phyloP scores from a whole-genome alignment of 2,888 invertebrate genomes.

The Melikaiella ostensackeni region DNA sequence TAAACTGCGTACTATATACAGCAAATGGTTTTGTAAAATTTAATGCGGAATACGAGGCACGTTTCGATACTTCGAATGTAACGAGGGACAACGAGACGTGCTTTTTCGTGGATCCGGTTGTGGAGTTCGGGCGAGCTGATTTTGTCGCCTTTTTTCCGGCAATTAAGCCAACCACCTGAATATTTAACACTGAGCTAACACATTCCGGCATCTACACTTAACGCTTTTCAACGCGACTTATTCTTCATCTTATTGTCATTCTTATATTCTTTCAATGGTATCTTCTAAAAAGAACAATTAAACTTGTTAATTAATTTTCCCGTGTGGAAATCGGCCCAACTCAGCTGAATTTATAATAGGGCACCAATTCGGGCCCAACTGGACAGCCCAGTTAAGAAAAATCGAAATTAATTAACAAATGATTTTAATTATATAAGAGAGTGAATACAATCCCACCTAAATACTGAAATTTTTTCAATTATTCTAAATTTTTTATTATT shows the following conservation, averaged over 20 bases:
- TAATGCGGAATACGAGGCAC: constrained; percentile 33
- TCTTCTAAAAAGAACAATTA: not conserved
- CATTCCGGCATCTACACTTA: constrained; percentile 29
- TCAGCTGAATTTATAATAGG: too few relatives aligned
- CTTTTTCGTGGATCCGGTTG: constrained; percentile 33
- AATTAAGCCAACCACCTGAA: constrained; percentile 63
- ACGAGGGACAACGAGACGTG: constrained; percentile 38
- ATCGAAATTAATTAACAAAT: too few relatives aligned
- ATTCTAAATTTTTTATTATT: too few relatives aligned
- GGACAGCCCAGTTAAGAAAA: too few relatives aligned
- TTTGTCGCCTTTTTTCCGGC: constrained; percentile 58
- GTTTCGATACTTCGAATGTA: constrained; percentile 22
- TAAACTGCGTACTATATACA: not conserved
- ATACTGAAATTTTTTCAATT: too few relatives aligned
- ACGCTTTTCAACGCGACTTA: constrained; percentile 24
- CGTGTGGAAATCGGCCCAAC: too few relatives aligned
- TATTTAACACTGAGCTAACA: constrained; percentile 60
- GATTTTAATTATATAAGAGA: too few relatives aligned
- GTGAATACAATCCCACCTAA: too few relatives aligned
- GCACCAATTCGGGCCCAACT: too few relatives aligned
- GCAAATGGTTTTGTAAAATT: constrained; percentile 36
- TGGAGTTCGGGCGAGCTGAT: constrained; percentile 39
- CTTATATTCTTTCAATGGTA: not conserved
- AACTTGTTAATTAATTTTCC: too few relatives aligned
- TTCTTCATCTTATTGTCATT: not conserved